Percentiles rank a stretch among this genome's conserved stretches.
phyloP scores from a whole-genome alignment of 2,113 vertebrate genomes.

The Oncorhynchus nerka region DNA sequence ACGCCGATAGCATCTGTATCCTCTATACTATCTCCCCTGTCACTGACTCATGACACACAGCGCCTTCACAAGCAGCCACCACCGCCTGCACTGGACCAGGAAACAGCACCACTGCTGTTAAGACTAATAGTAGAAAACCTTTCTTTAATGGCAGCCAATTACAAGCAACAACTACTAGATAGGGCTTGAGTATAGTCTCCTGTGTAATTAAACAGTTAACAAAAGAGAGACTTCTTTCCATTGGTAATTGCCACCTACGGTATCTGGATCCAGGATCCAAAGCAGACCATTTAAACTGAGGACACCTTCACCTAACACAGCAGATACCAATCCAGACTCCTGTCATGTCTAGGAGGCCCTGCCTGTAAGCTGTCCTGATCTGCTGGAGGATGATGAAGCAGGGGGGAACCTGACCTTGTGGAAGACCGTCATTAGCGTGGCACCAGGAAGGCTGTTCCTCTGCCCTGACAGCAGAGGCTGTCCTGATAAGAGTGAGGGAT shows the following conservation, averaged over 20 bases:
- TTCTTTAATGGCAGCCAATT: not conserved
- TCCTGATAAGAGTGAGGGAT: conserved; percentile 72
- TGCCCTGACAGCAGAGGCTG: conserved; percentile 55
- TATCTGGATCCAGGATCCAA: not conserved
- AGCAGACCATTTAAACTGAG: not conserved
- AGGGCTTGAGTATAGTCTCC: not conserved
- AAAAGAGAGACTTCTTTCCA: conserved; percentile 14
- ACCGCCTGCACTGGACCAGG: not conserved
- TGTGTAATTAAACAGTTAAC: not conserved
- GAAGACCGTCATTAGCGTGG: conserved; percentile 61
- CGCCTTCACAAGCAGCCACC: not conserved
- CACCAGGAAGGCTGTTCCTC: conserved; percentile 68
- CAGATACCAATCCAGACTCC: not conserved
- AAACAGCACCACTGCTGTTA: not conserved
- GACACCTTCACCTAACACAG: not conserved
- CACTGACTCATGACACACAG: conserved; percentile 8
- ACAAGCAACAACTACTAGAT: not conserved
- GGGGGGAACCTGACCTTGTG: conserved; percentile 58
- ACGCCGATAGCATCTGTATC: conserved; percentile 15
- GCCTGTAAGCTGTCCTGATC: conserved; percentile 21
- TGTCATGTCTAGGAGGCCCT: not conserved
- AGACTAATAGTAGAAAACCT: not conserved
- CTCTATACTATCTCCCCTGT: conserved; percentile 4
- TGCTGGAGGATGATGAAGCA: not conserved
- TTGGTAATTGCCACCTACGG: conserved; percentile 17